Evolutionary conservation across 2,797 vertebrate species (phyloP), one percentile per base, ranked within the genome.

Genomic region (Taeniopygia guttata): DNA sequence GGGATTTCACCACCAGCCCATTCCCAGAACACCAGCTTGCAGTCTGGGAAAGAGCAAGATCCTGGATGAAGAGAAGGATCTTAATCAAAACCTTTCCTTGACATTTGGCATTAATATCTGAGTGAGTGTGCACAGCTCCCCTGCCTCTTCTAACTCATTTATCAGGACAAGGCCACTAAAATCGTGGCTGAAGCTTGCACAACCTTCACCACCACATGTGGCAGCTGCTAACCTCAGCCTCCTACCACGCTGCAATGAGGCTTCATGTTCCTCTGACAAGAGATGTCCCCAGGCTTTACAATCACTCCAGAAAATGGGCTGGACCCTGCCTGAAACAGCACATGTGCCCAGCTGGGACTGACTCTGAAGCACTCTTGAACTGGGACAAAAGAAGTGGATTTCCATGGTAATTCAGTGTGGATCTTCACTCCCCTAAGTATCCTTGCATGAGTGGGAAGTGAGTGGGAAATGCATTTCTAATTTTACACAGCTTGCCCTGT

Each of bases 101-200:
- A 94, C 95, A 96, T 97, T 96, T 97, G 96, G 96, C 79, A 91
- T 80, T 79, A 94, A 95, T 97, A 90, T 86, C 30, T 16, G 9
- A 84, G 82, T 0, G 3, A 86, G 40, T 0, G 1, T 27, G 59
- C 69, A 23, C 2, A 16, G 86, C 63, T 84, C 34, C 85, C 83
- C 55, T 73, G 75, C 80, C 83, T 63, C 70, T 77, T 62, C 67
- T 43, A 76, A 83, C 80, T 66, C 79, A 58, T 59, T 76, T 32
- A 79, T 56, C 55, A 23, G 45, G 26, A 40, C 68, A 78, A 72
- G 69, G 62, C 52, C 80, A 56, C 80, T 59, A 42, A 62, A 91
- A 52, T 22, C 0, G 1, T 36, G 52, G 49, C 58, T 4, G 2
- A 20, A 73, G 59, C 36, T 84, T 29, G 22, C 76, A 67, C 42